phyloP scores from a whole-genome alignment of 2,888 invertebrate genomes.

The Eupithecia subumbrata region DNA sequence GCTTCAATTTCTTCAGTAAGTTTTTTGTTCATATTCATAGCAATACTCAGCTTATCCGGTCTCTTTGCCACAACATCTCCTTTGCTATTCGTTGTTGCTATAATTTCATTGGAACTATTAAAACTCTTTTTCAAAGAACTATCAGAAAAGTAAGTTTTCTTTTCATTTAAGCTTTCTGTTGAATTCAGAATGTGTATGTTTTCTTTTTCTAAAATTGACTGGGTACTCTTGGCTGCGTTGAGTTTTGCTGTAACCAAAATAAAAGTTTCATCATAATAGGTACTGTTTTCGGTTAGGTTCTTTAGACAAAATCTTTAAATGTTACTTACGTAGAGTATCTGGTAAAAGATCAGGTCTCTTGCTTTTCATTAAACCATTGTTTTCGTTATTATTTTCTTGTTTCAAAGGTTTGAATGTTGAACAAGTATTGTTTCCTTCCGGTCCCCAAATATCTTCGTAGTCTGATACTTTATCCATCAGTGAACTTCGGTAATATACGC shows the following conservation, averaged over 20 bases:
- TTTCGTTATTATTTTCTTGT: slow-evolving; percentile 70
- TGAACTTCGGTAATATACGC: slow-evolving; percentile 92
- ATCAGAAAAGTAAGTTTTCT: slow-evolving; percentile 67
- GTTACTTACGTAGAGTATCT: slow-evolving; percentile 82
- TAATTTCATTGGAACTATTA: slow-evolving; percentile 73
- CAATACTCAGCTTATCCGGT: slow-evolving; percentile 78
- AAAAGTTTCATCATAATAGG: not conserved
- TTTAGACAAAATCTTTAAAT: not conserved
- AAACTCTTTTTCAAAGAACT: slow-evolving; percentile 72
- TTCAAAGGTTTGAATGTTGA: slow-evolving; percentile 79
- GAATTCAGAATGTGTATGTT: slow-evolving; percentile 74
- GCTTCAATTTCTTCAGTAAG: slow-evolving; percentile 79
- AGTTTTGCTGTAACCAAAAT: slow-evolving; percentile 69
- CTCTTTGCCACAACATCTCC: slow-evolving; percentile 77
- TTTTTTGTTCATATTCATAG: slow-evolving; percentile 79
- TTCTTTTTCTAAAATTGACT: slow-evolving; percentile 78
- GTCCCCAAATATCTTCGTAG: slow-evolving; percentile 97
- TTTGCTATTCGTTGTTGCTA: slow-evolving; percentile 80
- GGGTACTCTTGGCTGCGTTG: slow-evolving; percentile 75
- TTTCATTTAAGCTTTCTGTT: slow-evolving; percentile 73
- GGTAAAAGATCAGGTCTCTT: slow-evolving; percentile 85
- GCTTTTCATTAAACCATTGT: slow-evolving; percentile 81
- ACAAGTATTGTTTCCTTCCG: slow-evolving; percentile 79
- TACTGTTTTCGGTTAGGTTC: not conserved
- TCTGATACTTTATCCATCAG: slow-evolving; percentile 96